Base-by-base conservation (phyloP, 2,797 vertebrate genomes). In the Menidia menidia region DNA sequence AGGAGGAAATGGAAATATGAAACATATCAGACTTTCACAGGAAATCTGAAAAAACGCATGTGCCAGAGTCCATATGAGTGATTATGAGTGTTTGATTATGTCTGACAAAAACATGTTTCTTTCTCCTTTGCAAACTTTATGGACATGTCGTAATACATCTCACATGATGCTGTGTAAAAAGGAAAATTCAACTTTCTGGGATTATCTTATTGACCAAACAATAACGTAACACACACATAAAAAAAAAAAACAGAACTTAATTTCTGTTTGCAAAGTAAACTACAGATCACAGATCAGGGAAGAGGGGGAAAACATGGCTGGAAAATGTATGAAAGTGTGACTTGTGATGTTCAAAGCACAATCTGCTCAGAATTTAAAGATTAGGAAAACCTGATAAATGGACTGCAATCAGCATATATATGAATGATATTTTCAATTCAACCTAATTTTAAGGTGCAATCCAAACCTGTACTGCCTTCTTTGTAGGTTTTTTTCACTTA, bases 1-100 rank as follows among this genome's bases (percentile, higher is more conserved):
- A 83, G 67, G 53, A 71, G 64, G 77, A 73, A 83, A 82, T 79
- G 78, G 64, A 83, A 87, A 84, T 80, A 77, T 83, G 74, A 89
- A 86, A 83, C 66, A 77, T 71, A 78, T 74, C 39, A 83, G 60
- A 68, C 48, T 59, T 64, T 56, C 52, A 71, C 63, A 76, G 44
- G 44, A 69, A 63, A 68, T 54, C n/a, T 54, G 32, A 66, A 69
- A 44, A 54, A 59, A 62, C 68, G 78, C 70, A 41, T 2, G 33
- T 14, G 41, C 4, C 15, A 15, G 8, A 13, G 6, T 58, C 33
- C 19, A 53, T 31, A 57, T 30, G 32, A 67, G 44, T 73, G 45
- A 70, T 51, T 57, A 57, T 30, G 33, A 62, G 52, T 50, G 53
- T 51, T 16, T 61, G 12, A 47, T 59, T 19, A 51, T 41, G 59